A percentile compares a stretch with the other conserved stretches of the same genome.
These are phyloP conservation scores for Amphimallon solstitiale DNA, from an alignment of 2,888 invertebrate genomes.

Conservation along the genomic window DNA sequence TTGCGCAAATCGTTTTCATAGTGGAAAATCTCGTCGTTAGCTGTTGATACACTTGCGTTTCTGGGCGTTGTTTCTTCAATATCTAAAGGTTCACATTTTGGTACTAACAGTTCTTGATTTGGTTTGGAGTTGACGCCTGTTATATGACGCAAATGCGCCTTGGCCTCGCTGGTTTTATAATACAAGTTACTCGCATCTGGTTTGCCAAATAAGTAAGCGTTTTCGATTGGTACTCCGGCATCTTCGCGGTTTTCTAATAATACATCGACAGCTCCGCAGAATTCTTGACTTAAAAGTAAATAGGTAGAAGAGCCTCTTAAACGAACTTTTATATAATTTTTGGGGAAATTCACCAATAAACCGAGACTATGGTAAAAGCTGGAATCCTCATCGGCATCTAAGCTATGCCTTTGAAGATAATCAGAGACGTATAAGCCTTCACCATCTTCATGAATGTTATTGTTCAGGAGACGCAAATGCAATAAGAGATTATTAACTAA, in stretches of 20 bases:
- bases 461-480: constrained; percentile 11
- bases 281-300: constrained; percentile 15
- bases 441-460: constrained; percentile 19
- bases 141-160: background rate
- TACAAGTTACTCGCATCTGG: background rate
- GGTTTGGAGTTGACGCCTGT: background rate
- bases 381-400: background rate
- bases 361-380: background rate
- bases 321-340: constrained; percentile 5
- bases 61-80: background rate
- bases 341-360: background rate
- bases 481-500: background rate
- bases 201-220: constrained; percentile 4
- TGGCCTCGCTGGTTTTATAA: constrained; percentile 2
- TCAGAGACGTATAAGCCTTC: background rate
- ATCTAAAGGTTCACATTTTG: background rate
- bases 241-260: constrained; percentile 23
- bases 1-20: background rate
- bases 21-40: background rate
- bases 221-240: constrained; percentile 7
- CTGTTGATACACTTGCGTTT: background rate
- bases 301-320: background rate
- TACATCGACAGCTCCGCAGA: constrained; percentile 11
- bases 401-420: constrained; percentile 14
- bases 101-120: too few relatives aligned